Evolutionary conservation across 2,888 invertebrate genomes (phyloP), one percentile per base, ranked within the genome.

Genomic region (Drosophila colorata): DNA sequence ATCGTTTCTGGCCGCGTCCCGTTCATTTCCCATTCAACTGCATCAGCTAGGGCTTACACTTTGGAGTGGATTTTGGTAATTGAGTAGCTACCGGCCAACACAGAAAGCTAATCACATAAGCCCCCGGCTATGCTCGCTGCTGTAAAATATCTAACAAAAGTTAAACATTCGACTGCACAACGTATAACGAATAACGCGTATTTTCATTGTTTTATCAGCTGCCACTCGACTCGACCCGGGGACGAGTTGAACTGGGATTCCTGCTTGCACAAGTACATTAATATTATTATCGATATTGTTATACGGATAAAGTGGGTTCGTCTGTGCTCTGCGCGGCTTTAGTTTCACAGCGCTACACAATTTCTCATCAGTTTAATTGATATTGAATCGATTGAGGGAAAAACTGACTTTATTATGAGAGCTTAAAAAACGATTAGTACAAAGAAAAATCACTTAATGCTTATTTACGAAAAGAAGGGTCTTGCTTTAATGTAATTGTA

Each of bases 321-420:
- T 16, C 35, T 44, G 46, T 25, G 37, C 67, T 31, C 23, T 13
- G 8, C 33, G 16, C 43, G 43, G 46, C 46, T 63, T 44, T 46
- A 31, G n/a, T 51, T 53, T 18, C 3, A n/a, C 31, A 33, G 16
- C 13, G 18, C 51, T 5, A 23, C 2, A 38, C 18, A 53, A 65
- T 73, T 60, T 72, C 46, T 61, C 72, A 79, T 76, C 66, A 81
- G 41, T 59, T 72, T 65, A 75, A 79, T 79, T 81, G 73, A 58
- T 64, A 63, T 60, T 48, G 37, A 37, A 43, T n/a, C 23, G 23
- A 20, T 46, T 37, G 25, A 33, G 28, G 6, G 33, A 35, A 23
- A 14, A 28, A 46, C 14, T 16, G 13, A 3, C 13, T 20, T 44
- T n/a, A 60, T 20, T 31, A 44, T 16, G n/a, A 28, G 18, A n/a